These are phyloP conservation scores for Branchinecta lynchi DNA, from an alignment of 1,140 invertebrate genomes.

Conservation along the genomic window DNA sequence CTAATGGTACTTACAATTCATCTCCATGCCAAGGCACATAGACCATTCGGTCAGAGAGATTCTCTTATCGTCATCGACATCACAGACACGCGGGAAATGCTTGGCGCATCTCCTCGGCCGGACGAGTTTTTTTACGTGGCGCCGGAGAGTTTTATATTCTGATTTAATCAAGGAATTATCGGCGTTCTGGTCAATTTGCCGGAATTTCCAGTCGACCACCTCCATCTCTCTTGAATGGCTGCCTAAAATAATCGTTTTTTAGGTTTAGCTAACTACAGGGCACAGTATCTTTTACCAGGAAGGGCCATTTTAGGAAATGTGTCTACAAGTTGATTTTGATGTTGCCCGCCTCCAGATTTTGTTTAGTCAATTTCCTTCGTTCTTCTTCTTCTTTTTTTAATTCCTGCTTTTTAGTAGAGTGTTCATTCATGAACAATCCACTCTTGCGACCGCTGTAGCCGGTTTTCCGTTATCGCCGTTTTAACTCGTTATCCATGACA, in stretches of 20 bases:
- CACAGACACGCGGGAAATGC: conserved; percentile 69
- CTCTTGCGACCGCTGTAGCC: too few relatives aligned
- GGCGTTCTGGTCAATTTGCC: conserved; percentile 54
- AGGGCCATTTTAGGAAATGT: too few relatives aligned
- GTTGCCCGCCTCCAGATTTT: too few relatives aligned
- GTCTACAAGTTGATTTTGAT: too few relatives aligned
- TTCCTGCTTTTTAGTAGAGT: too few relatives aligned
- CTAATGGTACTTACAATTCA: conserved; percentile 34
- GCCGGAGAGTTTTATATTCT: conserved; percentile 61
- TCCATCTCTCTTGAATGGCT: conserved; percentile 19
- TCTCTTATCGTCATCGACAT: conserved; percentile 55
- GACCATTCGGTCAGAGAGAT: conserved; percentile 62
- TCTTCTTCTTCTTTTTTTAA: too few relatives aligned
- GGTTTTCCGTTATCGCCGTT: too few relatives aligned
- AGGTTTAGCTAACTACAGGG: too few relatives aligned
- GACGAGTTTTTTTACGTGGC: conserved; percentile 66
- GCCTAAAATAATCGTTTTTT: background rate
- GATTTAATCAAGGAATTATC: conserved; percentile 54
- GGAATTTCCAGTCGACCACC: conserved; percentile 75
- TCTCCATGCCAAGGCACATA: conserved; percentile 54
- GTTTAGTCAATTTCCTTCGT: too few relatives aligned
- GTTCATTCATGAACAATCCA: too few relatives aligned
- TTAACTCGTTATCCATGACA: too few relatives aligned
- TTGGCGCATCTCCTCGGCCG: conserved; percentile 72
- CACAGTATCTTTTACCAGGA: too few relatives aligned